phyloP scores from a whole-genome alignment of 1,140 invertebrate genomes.

The Meteorus sp. region DNA sequence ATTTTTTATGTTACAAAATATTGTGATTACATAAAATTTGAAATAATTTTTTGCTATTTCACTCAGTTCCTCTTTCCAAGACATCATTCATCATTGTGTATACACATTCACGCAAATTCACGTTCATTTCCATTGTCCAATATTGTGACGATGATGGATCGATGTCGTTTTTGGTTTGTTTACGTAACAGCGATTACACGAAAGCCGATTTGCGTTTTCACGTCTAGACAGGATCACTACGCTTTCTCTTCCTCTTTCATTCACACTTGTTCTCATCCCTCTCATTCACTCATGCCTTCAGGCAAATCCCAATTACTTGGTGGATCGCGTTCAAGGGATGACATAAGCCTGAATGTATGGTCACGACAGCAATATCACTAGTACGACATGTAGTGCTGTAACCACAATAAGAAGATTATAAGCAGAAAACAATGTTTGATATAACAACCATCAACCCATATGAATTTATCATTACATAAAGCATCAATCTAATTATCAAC shows the following conservation, averaged over 20 bases:
- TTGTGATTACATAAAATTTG: too few species aligned
- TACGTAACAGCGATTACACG: neutral
- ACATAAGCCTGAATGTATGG: neutral
- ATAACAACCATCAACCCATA: too few species aligned
- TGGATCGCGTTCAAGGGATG: neutral
- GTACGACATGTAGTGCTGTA: too few species aligned
- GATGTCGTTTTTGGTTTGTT: neutral
- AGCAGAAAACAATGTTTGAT: too few species aligned
- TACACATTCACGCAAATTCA: neutral
- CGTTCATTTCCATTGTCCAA: neutral
- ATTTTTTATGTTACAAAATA: too few species aligned
- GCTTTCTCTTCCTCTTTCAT: too few species aligned
- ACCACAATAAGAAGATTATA: too few species aligned
- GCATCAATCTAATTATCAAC: too few species aligned
- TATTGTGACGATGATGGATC: constrained; percentile 4
- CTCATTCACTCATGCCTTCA: too few species aligned
- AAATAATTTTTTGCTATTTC: too few species aligned
- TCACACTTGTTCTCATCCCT: too few species aligned
- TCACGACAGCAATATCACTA: neutral
- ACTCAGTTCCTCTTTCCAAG: neutral
- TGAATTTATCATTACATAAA: too few species aligned
- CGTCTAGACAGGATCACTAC: constrained; percentile 7
- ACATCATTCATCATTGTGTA: neutral
- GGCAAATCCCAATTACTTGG: constrained; percentile 7
- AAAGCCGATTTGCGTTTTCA: constrained; percentile 14